Evolutionary conservation across 2,797 vertebrate species (phyloP).

Genomic region (Cyclura pinguis): DNA sequence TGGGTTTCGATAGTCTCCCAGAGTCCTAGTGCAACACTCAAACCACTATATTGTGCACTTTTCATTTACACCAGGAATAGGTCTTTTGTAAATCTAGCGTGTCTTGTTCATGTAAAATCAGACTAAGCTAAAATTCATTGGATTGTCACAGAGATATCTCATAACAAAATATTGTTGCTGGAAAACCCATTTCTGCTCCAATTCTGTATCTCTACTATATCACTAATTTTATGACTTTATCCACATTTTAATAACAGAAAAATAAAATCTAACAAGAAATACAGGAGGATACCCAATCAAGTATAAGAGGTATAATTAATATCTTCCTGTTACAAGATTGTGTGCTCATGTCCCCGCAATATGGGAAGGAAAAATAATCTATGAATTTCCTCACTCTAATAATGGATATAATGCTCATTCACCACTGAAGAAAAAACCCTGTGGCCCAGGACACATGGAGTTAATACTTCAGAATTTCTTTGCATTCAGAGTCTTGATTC

Average conservation of each 20-base stretch:
- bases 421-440: conserved; percentile 40
- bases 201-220: conserved; percentile 16
- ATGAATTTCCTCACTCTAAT: conserved; percentile 20
- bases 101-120: too few species aligned
- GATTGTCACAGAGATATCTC: too few species aligned
- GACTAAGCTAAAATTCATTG: too few species aligned
- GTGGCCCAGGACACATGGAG: conserved; percentile 25
- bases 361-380: conserved; percentile 9
- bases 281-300: conserved; percentile 45
- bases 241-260: conserved; percentile 35
- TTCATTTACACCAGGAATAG: too few species aligned
- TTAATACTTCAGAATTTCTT: conserved; percentile 61
- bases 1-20: too few species aligned
- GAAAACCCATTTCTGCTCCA: too few species aligned
- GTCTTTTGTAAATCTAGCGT: too few species aligned
- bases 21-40: too few species aligned
- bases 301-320: conserved; percentile 41
- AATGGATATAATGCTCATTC: conserved; percentile 49
- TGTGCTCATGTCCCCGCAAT: conserved; percentile 5
- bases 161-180: too few species aligned
- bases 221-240: not conserved
- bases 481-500: conserved; percentile 61
- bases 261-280: conserved; percentile 26
- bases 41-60: too few species aligned
- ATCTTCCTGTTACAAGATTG: not conserved